Base-by-base conservation (phyloP, 2,888 invertebrate genomes). In the Polydrusus pterygomalis region DNA sequence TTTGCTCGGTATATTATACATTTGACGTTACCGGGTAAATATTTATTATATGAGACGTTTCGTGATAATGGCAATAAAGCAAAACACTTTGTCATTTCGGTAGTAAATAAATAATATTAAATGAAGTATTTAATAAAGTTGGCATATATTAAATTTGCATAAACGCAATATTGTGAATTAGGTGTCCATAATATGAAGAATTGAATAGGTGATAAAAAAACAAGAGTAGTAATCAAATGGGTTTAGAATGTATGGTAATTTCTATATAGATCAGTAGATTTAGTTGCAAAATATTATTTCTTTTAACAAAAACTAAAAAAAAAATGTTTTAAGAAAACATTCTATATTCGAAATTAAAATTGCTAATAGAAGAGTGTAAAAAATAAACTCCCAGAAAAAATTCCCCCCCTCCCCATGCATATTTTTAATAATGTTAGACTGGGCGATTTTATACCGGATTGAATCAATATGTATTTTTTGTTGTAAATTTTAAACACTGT, bases 71-170 rank as follows among this genome's bases (percentile, higher is more conserved):
- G 58, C 15, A 38, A 54, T 56, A 70, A 54, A 54, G 20, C 47
- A 64, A 65, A 38, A 34, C 64, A 65, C 64, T 72, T 56, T 65
- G 54, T 58, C 67, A 58, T 58, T 56, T 47, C 34, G 56, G 64
- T 47, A 49, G 45, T 25, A 51, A 54, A 54, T 54, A 73, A 49
- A 62, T n/a, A 70, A 45, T 56, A 72, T 64, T 20, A 64, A 65
- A 64, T 65, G 20, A 20, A 45, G 40, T 58, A 67, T 45, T 49
- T 68, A 58, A 73, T 73, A 68, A 43, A 67, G 40, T 67, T 67
- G 67, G 47, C 60, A 62, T 38, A 51, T 68, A 73, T 73, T 68
- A 73, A 60, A 18, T 49, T 67, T 67, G 49, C 38, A 51, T 51
- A 67, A 15, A 34, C 56, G 18, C 30, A 62, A 49, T 47, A 70